Evolutionary conservation across 2,888 invertebrate species (phyloP).

Genomic region (Drosophila greeni): DNA sequence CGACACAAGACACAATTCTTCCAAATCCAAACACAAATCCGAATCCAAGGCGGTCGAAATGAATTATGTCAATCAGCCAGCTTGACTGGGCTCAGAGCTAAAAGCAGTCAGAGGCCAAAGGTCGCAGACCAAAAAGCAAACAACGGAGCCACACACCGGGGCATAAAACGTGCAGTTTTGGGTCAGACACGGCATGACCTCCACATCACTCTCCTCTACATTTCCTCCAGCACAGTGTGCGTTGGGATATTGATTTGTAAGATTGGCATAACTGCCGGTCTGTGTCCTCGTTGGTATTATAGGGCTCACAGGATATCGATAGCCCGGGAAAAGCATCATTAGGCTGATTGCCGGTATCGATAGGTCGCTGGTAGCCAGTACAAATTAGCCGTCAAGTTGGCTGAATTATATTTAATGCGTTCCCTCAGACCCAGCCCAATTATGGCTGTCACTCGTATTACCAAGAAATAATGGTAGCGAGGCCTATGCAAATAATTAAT

Average conservation of each 20-base stretch:
- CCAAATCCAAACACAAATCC: conserved; percentile 8
- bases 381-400: conserved; percentile 32
- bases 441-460: conserved; percentile 7
- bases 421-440: conserved; percentile 7
- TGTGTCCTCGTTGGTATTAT: no score
- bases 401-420: conserved; percentile 27
- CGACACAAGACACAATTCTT: conserved; percentile 1
- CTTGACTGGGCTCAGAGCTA: conserved; percentile 13
- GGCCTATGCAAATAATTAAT: conserved; percentile 34
- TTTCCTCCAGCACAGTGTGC: conserved; percentile 15
- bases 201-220: conserved; percentile 6
- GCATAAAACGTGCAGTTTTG: conserved; percentile 28
- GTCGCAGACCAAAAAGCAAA: conserved; percentile 39
- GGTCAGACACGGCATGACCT: conserved; percentile 49
- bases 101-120: conserved; percentile 56
- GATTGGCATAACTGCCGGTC: conserved; percentile 10
- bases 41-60: conserved; percentile 24
- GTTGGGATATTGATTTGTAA: conserved; percentile 35
- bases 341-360: conserved; percentile 27
- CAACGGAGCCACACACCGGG: conserved; percentile 12
- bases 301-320: conserved; percentile 21
- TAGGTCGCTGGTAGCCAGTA: not conserved
- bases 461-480: conserved; percentile 6
- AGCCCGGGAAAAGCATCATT: conserved; percentile 27
- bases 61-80: conserved; percentile 41